A percentile compares a stretch with the other conserved stretches of the same genome.
Conservation (phyloP, 2,888 invertebrate genomes). For the Lepas anatifera region DNA sequence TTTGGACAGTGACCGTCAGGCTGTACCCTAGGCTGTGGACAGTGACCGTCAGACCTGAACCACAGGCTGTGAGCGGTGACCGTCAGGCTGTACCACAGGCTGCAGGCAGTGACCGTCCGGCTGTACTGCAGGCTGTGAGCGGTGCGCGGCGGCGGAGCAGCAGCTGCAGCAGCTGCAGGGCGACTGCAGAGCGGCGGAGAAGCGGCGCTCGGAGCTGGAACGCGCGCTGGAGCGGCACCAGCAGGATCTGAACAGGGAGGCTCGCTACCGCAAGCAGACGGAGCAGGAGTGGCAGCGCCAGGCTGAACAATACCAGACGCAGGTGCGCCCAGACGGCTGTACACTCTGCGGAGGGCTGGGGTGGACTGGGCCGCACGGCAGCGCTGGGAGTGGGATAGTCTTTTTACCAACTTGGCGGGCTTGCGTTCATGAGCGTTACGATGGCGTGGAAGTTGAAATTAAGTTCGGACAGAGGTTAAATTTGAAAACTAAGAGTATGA, state of each 20-base stretch:
- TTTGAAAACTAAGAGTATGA: too few species aligned
- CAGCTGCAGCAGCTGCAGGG: constrained; percentile 65
- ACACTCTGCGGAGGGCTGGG: too few species aligned
- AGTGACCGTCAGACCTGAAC: too few species aligned
- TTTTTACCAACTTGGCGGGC: too few species aligned
- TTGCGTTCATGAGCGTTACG: too few species aligned
- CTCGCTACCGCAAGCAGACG: constrained; percentile 57
- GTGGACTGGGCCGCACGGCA: too few species aligned
- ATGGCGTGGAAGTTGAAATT: too few species aligned
- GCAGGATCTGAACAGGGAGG: constrained; percentile 56
- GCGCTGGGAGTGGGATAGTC: too few species aligned
- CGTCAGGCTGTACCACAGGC: background rate
- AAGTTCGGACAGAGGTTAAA: too few species aligned
- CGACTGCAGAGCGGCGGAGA: constrained; percentile 33
- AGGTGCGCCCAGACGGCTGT: constrained; percentile 38
- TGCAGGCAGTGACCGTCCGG: background rate
- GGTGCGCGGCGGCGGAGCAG: constrained; percentile 76
- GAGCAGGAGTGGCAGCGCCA: constrained; percentile 67
- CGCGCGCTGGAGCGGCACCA: constrained; percentile 49
- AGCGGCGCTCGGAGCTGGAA: constrained; percentile 32
- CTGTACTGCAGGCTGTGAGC: constrained; percentile 41
- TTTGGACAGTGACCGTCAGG: too few species aligned
- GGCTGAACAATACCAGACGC: constrained; percentile 55
- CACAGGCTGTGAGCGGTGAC: too few species aligned
- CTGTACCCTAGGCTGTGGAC: too few species aligned